Evolutionary conservation across 2,113 vertebrate species (phyloP), one percentile per base, ranked within the genome.

Genomic region (Cottus gobio): DNA sequence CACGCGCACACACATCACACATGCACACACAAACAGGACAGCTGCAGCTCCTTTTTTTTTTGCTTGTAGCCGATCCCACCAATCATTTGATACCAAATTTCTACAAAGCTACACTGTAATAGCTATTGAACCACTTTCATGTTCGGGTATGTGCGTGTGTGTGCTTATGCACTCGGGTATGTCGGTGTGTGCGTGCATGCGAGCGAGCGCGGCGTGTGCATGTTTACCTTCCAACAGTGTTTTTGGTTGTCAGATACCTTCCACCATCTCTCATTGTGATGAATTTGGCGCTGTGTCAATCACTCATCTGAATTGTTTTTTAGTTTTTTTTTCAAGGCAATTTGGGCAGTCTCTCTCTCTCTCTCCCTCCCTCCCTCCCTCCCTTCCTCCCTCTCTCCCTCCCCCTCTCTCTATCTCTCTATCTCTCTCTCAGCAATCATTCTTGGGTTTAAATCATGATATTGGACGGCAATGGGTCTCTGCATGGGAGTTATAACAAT

Each of bases 211-310:
- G 36, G 30, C 70, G 84, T 85, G 78, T 85, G 85, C 56, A 78
- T 82, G 87, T 87, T 87, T 87, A 89, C 87, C 83, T 86, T 88
- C 70, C 72, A 86, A 84, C 71, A 75, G 76, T 84, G 82, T 85
- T 87, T 90, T 90, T 68, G 73, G 79, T 90, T 86, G 87, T 88
- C 89, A 89, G 80, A 82, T 84, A 81, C 87, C 80, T 87, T 86
- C 61, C 68, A 77, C 85, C 86, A 92, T 90, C 79, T 79, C 85
- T 93, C 92, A 91, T 87, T 74, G 86, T 93, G 91, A 93, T 92
- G 89, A 92, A 93, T 91, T 78, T 84, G 77, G 73, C 44, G 12
- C 80, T 30, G 67, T 91, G 90, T 92, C 92, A 90, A 91, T 93
- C 91, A 91, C 76, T 92, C 91, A 91, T 86, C 88, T 83, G 83